Base-by-base conservation (phyloP, 2,888 invertebrate species). In the Volucella zonaria region DNA sequence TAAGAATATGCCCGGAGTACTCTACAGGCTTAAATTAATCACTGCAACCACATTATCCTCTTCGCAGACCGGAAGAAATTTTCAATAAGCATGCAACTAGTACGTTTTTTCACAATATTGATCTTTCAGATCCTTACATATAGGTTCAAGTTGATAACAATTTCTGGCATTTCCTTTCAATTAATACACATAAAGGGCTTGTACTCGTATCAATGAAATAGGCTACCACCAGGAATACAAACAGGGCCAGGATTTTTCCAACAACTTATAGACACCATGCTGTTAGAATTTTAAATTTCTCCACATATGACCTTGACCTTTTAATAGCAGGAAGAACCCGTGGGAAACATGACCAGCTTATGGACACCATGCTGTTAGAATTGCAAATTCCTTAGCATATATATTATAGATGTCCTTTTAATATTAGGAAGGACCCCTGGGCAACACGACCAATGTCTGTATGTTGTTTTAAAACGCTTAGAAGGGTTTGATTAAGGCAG, bases 1-100 rank as follows among this genome's bases (percentile, higher is more conserved):
- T 86, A 0, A 45, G 87, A 47, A 86, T 86, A 49, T 88, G 87
- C 67, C 85, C 76, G 31, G 86, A 87, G 54, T 87, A 82, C 12
- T 87, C 86, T 6, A 68, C 61, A 38, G 62, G 54, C 1, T 15
- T 70, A n/a, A 78, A 71, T 59, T 43, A 71, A 14, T 11, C 47
- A 18, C 42, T 78, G 6, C 38, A 61, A 11, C 61, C 68, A 8
- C n/a, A 68, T 12, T 47, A 78, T 43, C 64, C 62, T 31, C 54
- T 56, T 47, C 62, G 70, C 8, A 38, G 43, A n/a, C 75, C 66
- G 3, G 58, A 75, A 15, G 56, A 64, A 0, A 74, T 74, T 47
- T 74, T 74, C 9, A 40, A 52, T 3, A 64, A 74, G 14, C 64
- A 66, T 47, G 42, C 47, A 18, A 47, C 47, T 42, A 56, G 58